Evolutionary conservation across 1,140 invertebrate genomes (phyloP).

Genomic region (Mizuhopecten yessoensis): DNA sequence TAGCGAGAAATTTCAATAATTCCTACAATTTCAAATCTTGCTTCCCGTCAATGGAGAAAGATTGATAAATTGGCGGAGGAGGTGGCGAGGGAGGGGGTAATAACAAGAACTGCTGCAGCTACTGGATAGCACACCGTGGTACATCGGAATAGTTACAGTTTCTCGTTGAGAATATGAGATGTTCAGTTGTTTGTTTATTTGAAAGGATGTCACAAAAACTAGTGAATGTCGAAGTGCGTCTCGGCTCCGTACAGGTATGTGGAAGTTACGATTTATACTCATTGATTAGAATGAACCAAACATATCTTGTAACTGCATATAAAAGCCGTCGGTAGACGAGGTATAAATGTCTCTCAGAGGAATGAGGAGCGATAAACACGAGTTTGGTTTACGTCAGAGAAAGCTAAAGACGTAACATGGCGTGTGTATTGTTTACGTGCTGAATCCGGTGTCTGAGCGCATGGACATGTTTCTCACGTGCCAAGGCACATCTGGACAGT

Average conservation of each 20-base stretch:
- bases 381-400: neutral
- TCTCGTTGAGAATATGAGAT: too few species aligned
- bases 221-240: neutral
- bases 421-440: neutral
- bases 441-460: neutral
- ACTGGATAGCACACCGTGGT: too few species aligned
- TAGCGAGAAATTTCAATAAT: too few species aligned
- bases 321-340: neutral
- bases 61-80: too few species aligned
- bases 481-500: constrained; percentile 15
- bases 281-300: neutral
- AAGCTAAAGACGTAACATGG: neutral
- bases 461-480: neutral
- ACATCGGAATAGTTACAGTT: too few species aligned
- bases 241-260: neutral
- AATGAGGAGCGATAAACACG: neutral
- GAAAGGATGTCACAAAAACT: too few species aligned
- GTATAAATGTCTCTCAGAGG: neutral
- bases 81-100: too few species aligned
- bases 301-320: neutral
- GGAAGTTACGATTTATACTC: neutral
- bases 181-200: too few species aligned
- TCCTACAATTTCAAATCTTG: too few species aligned
- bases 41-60: too few species aligned
- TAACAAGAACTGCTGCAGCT: too few species aligned